Conservation (phyloP, 2,888 invertebrate genomes). For the Oscheius onirici region DNA sequence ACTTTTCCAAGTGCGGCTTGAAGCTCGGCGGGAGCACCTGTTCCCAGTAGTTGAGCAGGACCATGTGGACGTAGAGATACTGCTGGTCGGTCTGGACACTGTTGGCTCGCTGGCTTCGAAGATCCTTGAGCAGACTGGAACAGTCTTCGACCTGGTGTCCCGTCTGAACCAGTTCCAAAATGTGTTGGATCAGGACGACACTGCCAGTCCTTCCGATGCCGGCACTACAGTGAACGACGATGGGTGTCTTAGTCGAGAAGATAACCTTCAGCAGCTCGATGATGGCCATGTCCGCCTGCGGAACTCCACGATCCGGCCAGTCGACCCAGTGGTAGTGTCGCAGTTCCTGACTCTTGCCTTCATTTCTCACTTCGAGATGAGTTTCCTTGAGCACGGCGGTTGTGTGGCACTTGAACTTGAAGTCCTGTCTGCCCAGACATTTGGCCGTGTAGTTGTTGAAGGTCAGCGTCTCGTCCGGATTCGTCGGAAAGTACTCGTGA, state of each 20-base stretch:
- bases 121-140: constrained; percentile 44
- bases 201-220: constrained; percentile 52
- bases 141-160: constrained; percentile 39
- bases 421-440: background rate
- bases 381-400: constrained; percentile 39
- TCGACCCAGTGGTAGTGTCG: constrained; percentile 53
- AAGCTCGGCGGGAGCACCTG: constrained; percentile 22
- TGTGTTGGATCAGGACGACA: constrained; percentile 51
- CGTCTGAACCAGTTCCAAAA: constrained; percentile 40
- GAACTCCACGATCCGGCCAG: constrained; percentile 54
- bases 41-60: constrained; percentile 46
- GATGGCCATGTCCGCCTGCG: constrained; percentile 41
- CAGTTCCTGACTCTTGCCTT: constrained; percentile 24
- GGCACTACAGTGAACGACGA: constrained; percentile 54
- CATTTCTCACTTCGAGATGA: constrained; percentile 28
- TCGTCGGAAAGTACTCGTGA: constrained; percentile 42
- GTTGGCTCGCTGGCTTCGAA: constrained; percentile 48
- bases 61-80: constrained; percentile 51
- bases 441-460: constrained; percentile 34
- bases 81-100: constrained; percentile 53
- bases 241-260: constrained; percentile 35
- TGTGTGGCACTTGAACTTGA: constrained; percentile 32
- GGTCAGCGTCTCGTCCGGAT: constrained; percentile 32
- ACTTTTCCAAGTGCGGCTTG: constrained; percentile 30
- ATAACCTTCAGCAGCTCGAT: constrained; percentile 40